These are phyloP conservation scores for Laothoe populi DNA, from an alignment of 2,888 invertebrate genomes.

Conservation along the genomic window DNA sequence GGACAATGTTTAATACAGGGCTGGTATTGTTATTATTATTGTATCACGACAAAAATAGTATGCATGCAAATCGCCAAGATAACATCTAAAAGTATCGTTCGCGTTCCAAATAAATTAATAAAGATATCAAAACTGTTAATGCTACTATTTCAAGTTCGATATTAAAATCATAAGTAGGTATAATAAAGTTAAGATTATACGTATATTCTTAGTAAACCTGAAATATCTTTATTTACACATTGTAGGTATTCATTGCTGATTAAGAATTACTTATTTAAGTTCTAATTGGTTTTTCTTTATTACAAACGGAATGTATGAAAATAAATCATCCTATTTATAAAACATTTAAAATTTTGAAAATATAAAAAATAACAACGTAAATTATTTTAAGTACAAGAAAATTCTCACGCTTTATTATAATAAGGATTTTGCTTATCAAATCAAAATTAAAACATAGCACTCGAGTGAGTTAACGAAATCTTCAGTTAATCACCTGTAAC, in stretches of 20 bases:
- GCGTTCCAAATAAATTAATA: neutral
- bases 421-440: conserved; percentile 5
- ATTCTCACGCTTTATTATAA: conserved; percentile 8
- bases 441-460: neutral
- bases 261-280: neutral
- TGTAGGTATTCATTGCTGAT: neutral
- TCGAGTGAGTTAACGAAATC: neutral
- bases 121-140: neutral
- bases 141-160: neutral
- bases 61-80: neutral
- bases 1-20: too few species aligned
- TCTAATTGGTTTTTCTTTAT: too few species aligned
- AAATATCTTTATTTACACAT: too few species aligned
- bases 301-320: neutral
- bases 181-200: too few species aligned
- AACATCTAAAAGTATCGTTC: neutral
- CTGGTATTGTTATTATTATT: too few species aligned
- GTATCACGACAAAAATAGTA: neutral
- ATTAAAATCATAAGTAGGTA: neutral
- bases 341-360: neutral
- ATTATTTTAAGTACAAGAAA: neutral
- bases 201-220: too few species aligned
- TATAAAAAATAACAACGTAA: neutral
- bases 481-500: conserved; percentile 10
- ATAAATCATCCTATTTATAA: neutral